phyloP scores from a whole-genome alignment of 2,113 vertebrate genomes.

The Mungos mungo region DNA sequence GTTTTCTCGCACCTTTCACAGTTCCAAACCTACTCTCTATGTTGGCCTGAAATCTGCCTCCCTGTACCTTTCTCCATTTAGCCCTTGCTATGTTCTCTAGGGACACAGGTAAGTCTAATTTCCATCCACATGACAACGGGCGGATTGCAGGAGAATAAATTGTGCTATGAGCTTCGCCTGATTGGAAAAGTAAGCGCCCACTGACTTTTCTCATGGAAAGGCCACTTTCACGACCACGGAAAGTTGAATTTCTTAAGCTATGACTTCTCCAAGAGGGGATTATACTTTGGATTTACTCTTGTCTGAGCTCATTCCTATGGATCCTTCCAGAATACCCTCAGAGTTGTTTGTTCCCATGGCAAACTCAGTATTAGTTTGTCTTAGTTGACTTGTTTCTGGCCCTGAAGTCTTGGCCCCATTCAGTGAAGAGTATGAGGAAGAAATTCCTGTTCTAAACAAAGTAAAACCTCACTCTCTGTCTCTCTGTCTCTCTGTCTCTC shows the following conservation, averaged over 20 bases:
- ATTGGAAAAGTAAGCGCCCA: slow-evolving; percentile 16
- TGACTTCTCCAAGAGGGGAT: neutral
- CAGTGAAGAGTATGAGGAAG: slow-evolving; percentile 37
- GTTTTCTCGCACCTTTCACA: neutral
- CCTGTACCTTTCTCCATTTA: neutral
- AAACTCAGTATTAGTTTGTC: slow-evolving; percentile 1
- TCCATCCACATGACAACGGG: neutral
- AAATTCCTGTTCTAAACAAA: slow-evolving; percentile 4
- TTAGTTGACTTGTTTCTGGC: slow-evolving; percentile 41
- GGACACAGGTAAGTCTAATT: neutral
- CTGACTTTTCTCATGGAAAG: neutral
- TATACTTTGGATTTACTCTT: slow-evolving; percentile 17
- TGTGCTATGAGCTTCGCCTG: neutral
- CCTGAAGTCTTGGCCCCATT: neutral
- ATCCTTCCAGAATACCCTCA: slow-evolving; percentile 14
- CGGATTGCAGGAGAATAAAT: neutral
- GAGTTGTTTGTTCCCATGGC: neutral
- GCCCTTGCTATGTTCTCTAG: neutral
- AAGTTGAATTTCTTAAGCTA: slow-evolving; percentile 11
- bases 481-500: neutral
- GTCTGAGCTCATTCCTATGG: slow-evolving; percentile 31
- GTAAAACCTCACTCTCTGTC: slow-evolving; percentile 11
- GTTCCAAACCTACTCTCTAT: neutral
- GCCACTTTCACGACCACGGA: neutral
- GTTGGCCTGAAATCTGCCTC: neutral